phyloP scores from a whole-genome alignment of 35 echinoderm and acorn worm species.

The Ophiothrix spiculata region DNA sequence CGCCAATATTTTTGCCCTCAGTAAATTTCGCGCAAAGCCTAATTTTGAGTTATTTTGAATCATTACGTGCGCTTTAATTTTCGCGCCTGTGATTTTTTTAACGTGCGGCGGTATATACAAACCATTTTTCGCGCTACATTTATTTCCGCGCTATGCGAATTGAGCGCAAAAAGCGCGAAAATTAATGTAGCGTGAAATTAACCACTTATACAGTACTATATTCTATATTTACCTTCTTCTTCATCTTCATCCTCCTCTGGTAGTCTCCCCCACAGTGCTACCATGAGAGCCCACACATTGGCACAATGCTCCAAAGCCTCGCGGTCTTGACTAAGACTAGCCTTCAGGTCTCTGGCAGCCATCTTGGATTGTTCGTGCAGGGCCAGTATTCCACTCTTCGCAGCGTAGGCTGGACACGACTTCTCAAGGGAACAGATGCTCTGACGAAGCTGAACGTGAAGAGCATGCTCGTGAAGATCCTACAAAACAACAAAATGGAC shows the following conservation, averaged over 20 bases:
- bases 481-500: neutral
- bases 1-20: no score
- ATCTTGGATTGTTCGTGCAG: conserved; percentile 74
- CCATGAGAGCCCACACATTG: conserved; percentile 76
- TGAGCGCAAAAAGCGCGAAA: no score
- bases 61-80: no score
- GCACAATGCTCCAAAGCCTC: conserved; percentile 58
- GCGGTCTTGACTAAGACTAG: conserved; percentile 44
- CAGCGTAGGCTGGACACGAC: conserved; percentile 76
- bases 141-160: no score
- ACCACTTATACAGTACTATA: no score
- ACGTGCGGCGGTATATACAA: no score
- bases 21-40: no score
- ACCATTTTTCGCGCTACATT: no score
- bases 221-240: no score
- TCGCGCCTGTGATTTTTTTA: no score
- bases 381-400: conserved; percentile 59
- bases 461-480: conserved; percentile 62
- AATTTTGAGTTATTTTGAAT: no score
- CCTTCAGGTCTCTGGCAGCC: conserved; percentile 50
- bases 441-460: conserved; percentile 67
- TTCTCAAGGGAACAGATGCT: conserved; percentile 62
- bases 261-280: conserved; percentile 79
- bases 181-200: no score
- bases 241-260: conserved; percentile 52